Conservation (phyloP, 2,113 vertebrate genomes). For the Sorex araneus region DNA sequence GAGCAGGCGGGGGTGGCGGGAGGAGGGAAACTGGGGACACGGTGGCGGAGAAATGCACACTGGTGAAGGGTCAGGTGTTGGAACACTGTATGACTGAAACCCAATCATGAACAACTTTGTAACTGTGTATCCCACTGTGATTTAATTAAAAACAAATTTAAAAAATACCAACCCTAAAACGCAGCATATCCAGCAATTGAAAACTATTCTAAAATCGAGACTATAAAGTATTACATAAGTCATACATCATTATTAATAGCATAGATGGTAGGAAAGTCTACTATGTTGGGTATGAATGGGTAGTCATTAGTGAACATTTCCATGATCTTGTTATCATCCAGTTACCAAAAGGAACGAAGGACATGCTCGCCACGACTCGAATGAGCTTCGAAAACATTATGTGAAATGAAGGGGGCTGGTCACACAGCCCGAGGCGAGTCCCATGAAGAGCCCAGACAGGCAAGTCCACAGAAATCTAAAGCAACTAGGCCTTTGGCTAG, state of each 20-base stretch:
- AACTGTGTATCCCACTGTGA: no score
- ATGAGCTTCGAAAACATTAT: conserved; percentile 15
- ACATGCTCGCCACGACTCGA: neutral
- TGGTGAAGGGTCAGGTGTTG: no score
- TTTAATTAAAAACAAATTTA: neutral
- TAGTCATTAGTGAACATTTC: neutral
- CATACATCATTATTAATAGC: neutral
- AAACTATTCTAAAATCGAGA: neutral
- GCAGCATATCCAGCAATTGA: neutral
- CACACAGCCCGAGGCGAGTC: neutral
- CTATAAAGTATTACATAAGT: neutral
- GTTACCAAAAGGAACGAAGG: neutral
- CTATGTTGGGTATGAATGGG: neutral
- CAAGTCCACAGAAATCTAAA: conserved; percentile 16
- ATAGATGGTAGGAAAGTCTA: neutral
- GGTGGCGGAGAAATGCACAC: no score
- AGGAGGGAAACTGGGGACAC: no score
- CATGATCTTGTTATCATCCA: neutral
- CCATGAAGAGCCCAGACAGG: neutral
- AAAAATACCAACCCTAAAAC: neutral
- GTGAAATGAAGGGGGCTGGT: conserved; percentile 4
- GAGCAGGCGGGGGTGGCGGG: no score
- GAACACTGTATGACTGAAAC: no score
- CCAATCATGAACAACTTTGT: no score
- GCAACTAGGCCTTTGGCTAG: neutral